Base-by-base conservation (phyloP, 2,113 vertebrate genomes). In the Ceratotherium simum region DNA sequence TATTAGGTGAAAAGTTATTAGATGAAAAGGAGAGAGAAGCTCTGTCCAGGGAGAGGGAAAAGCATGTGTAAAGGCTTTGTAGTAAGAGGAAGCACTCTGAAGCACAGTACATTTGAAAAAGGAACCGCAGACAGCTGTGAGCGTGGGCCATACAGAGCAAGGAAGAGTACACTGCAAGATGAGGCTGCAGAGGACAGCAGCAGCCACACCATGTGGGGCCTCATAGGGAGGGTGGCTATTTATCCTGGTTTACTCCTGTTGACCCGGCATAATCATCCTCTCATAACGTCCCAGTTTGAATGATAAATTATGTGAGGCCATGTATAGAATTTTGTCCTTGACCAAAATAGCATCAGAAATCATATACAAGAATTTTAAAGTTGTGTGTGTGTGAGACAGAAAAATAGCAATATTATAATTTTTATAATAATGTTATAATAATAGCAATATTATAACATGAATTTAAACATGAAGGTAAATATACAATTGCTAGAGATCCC, bases 381-480 rank as follows among this genome's bases (percentile, higher is more conserved):
- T 67, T 73, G 36, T 75, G 48, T 85, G 36, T 73, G 18, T 91
- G 10, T 69, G n/a, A 73, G 17, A 67, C 27, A 96, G 48, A 69
- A 70, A 80, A 80, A 89, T 12, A 83, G 79, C 29, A 25, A 25
- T 48, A 48, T 10, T 48, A 48, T 48, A 48, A 48, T 48, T 48
- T 10, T 48, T 48, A 48, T 48, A 48, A 48, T 48, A 48, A 48
- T 48, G 48, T 48, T 48, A 48, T 48, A 48, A 48, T 48, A 48
- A 48, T 48, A 48, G 48, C 48, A 48, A 48, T 95, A 83, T 29
- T 72, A 58, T 16, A 78, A 70, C 27, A 72, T 64, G 72, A 92
- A 92, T 64, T 92, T 36, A 90, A 85, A 70, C 48, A 85, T 64
- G 27, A 78, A 90, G 25, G 31, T 67, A 82, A 83, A 86, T 48